A percentile compares a stretch with the other conserved stretches of the same genome.
These are phyloP conservation scores for Oceanodroma leucorhoa DNA, from an alignment of 2,797 vertebrate genomes.

Conservation along the genomic window DNA sequence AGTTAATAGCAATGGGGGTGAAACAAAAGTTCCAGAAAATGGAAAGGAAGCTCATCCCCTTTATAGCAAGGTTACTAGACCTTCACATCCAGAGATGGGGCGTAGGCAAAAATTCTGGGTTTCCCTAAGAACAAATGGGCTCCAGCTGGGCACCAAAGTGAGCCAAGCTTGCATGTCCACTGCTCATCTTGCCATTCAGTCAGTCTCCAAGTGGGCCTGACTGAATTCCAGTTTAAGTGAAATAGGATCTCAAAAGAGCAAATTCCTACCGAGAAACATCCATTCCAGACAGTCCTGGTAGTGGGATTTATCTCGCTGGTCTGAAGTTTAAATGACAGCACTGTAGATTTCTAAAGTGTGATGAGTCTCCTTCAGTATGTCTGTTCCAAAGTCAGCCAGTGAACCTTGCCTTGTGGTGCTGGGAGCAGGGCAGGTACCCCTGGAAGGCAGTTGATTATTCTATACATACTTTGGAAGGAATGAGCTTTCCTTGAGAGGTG, in stretches of 20 bases:
- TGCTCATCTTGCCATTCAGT: neutral
- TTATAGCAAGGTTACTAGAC: neutral
- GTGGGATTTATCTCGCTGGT: neutral
- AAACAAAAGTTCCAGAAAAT: neutral
- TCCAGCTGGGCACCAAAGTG: no score
- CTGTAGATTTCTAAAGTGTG: neutral
- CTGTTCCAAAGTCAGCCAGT: neutral
- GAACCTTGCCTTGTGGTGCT: neutral
- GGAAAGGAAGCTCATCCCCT: neutral
- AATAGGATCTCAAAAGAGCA: neutral
- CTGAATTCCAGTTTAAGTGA: neutral
- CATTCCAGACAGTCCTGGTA: fast-evolving
- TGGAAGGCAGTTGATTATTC: neutral
- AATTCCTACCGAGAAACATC: neutral
- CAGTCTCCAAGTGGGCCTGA: neutral
- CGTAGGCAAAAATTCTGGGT: fast-evolving
- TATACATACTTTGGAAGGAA: neutral
- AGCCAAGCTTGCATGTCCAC: neutral
- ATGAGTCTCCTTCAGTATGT: neutral
- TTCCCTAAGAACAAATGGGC: neutral
- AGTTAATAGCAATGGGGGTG: neutral
- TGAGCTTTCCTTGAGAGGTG: neutral
- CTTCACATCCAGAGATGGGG: neutral
- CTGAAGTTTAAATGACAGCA: neutral
- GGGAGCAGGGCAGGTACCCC: neutral